These are phyloP conservation scores for Zygogramma bicolorata DNA, from an alignment of 2,888 invertebrate species.

Conservation along the genomic window DNA sequence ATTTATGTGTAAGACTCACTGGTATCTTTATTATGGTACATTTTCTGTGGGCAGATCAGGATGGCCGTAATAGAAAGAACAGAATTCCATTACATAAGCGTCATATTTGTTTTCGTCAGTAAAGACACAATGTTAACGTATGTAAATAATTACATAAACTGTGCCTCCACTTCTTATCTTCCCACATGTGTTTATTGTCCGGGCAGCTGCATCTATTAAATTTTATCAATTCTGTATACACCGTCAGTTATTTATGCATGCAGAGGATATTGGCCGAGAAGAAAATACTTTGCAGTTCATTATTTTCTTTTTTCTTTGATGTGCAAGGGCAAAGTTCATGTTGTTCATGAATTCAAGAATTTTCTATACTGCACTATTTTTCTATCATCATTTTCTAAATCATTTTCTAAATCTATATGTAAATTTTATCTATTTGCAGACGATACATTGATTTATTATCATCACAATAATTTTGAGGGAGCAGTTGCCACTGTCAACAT, in stretches of 20 bases:
- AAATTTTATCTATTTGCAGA: too few species aligned
- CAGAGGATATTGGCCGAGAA: neutral
- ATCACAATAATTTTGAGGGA: too few species aligned
- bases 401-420: too few species aligned
- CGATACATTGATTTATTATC: too few species aligned
- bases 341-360: too few species aligned
- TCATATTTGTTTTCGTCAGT: constrained; percentile 31
- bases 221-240: constrained; percentile 30
- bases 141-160: constrained; percentile 32
- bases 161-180: constrained; percentile 29
- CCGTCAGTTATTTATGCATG: neutral
- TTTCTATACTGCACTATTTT: too few species aligned
- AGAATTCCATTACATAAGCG: constrained; percentile 11
- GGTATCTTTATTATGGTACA: neutral
- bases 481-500: too few species aligned
- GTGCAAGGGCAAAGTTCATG: too few species aligned
- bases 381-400: too few species aligned
- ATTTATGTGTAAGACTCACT: neutral
- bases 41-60: constrained; percentile 12
- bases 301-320: too few species aligned
- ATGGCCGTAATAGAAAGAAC: constrained; percentile 3
- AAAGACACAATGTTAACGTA: constrained; percentile 23
- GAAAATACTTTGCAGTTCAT: neutral
- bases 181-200: constrained; percentile 23
- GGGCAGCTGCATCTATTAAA: constrained; percentile 18